Evolutionary conservation across 2,888 invertebrate genomes (phyloP).

Genomic region (Heliconius hortense): DNA sequence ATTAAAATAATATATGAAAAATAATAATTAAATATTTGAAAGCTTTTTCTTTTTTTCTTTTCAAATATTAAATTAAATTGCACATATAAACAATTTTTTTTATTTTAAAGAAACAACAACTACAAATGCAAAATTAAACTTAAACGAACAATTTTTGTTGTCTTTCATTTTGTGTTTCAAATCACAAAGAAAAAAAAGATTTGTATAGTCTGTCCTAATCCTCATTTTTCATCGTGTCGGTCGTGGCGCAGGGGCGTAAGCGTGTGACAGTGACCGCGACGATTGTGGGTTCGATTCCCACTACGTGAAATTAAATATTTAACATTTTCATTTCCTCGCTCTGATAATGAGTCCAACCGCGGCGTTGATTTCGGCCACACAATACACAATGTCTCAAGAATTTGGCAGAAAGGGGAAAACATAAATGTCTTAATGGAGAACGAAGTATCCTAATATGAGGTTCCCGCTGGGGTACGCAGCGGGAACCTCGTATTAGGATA

Average conservation of each 20-base stretch:
- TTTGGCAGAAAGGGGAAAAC: too few relatives aligned
- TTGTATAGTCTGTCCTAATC: constrained; percentile 23
- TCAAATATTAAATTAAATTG: background rate
- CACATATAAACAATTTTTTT: background rate
- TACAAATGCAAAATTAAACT: constrained; percentile 30
- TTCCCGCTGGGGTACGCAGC: background rate
- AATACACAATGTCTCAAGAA: too few relatives aligned
- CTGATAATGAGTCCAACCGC: too few relatives aligned
- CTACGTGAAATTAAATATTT: background rate
- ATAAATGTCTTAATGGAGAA: background rate
- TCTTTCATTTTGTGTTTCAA: constrained; percentile 32
- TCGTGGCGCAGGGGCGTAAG: too few relatives aligned
- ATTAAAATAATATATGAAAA: too few relatives aligned
- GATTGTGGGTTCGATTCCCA: background rate
- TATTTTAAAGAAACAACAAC: background rate
- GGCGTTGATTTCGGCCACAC: too few relatives aligned
- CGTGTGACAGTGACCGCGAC: too few relatives aligned
- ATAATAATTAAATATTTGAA: background rate
- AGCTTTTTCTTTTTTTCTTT: background rate
- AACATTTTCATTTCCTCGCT: background rate
- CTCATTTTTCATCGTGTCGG: background rate
- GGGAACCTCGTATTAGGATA: too few relatives aligned
- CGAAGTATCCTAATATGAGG: background rate
- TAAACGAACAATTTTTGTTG: constrained; percentile 28
- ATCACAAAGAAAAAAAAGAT: constrained; percentile 32